These are phyloP conservation scores for Melitaea cinxia DNA, from an alignment of 1,140 invertebrate species.

Conservation along the genomic window DNA sequence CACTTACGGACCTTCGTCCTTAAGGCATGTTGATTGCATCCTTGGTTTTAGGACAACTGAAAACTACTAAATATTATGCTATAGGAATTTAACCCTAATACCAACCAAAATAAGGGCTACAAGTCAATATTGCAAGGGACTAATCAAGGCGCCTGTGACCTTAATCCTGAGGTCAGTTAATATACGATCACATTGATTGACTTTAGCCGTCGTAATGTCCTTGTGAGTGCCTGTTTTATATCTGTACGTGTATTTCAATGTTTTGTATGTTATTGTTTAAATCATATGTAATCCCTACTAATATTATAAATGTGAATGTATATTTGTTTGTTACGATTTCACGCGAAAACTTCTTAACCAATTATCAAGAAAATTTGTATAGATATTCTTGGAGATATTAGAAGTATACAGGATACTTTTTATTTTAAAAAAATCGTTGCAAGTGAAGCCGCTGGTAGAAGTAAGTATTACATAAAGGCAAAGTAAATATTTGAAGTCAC, in stretches of 20 bases:
- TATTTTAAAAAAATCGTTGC: too few species aligned
- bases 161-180: slow-evolving; percentile 22
- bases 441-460: too few species aligned
- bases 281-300: too few species aligned
- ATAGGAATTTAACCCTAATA: background rate
- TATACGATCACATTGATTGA: slow-evolving; percentile 23
- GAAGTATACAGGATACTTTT: too few species aligned
- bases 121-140: background rate
- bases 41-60: slow-evolving; percentile 21
- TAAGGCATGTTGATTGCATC: slow-evolving; percentile 26
- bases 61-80: background rate
- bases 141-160: slow-evolving; percentile 22
- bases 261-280: too few species aligned
- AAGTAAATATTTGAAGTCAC: too few species aligned
- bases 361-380: too few species aligned
- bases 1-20: background rate
- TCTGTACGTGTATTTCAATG: background rate
- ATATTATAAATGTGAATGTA: too few species aligned
- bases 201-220: background rate
- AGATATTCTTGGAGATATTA: too few species aligned
- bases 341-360: too few species aligned
- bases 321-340: too few species aligned
- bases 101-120: background rate
- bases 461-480: too few species aligned
- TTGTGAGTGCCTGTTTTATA: background rate